A percentile compares a stretch with the other conserved stretches of the same genome.
These are phyloP conservation scores for Cygnus olor DNA, from an alignment of 2,797 vertebrate species.

Conservation along the genomic window DNA sequence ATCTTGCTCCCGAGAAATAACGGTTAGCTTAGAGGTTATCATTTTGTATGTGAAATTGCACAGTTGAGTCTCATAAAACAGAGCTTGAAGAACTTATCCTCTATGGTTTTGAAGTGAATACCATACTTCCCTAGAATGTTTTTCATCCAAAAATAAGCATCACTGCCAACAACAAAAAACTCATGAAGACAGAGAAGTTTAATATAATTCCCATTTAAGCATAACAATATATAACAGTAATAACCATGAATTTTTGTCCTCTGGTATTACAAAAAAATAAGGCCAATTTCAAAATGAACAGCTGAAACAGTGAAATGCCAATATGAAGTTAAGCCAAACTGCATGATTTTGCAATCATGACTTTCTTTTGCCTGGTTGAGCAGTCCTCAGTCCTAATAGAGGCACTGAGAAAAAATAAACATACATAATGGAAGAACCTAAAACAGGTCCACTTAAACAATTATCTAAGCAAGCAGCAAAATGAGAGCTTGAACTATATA, in stretches of 20 bases:
- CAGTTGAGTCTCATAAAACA: background rate
- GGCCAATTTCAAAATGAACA: background rate
- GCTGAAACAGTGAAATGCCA: background rate
- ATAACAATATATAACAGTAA: background rate
- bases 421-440: background rate
- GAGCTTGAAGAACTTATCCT: background rate
- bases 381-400: background rate
- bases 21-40: background rate
- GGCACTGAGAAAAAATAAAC: background rate
- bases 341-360: background rate
- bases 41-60: background rate
- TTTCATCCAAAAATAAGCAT: background rate
- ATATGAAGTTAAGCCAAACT: background rate
- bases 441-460: background rate
- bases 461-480: background rate
- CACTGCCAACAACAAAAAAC: background rate
- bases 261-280: background rate
- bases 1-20: background rate
- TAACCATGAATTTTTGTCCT: background rate
- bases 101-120: background rate
- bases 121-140: background rate
- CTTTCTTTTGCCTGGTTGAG: background rate
- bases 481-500: background rate
- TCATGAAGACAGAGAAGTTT: background rate
- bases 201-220: background rate